phyloP scores from a whole-genome alignment of 64 coral and sea anemone species.

The Stichodactyla helianthus region DNA sequence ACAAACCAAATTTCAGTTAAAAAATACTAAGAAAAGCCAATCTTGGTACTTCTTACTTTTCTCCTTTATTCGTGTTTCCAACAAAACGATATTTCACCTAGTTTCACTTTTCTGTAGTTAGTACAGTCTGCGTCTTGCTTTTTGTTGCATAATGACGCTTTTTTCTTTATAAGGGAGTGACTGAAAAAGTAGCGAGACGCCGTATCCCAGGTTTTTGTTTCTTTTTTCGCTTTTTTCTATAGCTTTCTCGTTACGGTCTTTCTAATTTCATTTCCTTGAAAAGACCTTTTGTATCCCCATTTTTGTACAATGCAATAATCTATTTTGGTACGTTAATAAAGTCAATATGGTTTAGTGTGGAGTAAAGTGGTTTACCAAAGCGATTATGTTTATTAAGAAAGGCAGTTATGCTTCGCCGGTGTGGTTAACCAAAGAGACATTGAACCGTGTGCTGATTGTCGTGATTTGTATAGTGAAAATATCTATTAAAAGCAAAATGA shows the following conservation, averaged over 20 bases:
- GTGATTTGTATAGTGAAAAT: too few species aligned
- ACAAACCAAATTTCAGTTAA: too few species aligned
- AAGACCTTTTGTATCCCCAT: too few species aligned
- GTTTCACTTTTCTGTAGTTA: not conserved
- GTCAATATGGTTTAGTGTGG: not conserved
- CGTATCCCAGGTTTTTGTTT: not conserved
- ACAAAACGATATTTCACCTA: not conserved
- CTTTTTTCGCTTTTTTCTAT: not conserved
- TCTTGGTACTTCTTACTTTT: not conserved
- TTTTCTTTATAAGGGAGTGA: not conserved
- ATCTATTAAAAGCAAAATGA: too few species aligned
- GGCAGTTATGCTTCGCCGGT: not conserved
- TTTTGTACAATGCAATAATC: constrained; percentile 1
- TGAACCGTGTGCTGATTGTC: too few species aligned
- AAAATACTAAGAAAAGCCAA: too few species aligned
- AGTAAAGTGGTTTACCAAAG: not conserved
- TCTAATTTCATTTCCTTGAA: not conserved
- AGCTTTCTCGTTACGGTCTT: not conserved
- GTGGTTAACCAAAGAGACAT: not conserved
- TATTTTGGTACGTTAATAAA: not conserved
- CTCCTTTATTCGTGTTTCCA: not conserved
- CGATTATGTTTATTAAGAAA: not conserved
- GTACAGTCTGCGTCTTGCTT: not conserved
- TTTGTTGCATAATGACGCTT: not conserved
- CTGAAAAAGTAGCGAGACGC: not conserved